Base-by-base conservation (phyloP, 2,797 vertebrate species). In the Epinephelus coioides region DNA sequence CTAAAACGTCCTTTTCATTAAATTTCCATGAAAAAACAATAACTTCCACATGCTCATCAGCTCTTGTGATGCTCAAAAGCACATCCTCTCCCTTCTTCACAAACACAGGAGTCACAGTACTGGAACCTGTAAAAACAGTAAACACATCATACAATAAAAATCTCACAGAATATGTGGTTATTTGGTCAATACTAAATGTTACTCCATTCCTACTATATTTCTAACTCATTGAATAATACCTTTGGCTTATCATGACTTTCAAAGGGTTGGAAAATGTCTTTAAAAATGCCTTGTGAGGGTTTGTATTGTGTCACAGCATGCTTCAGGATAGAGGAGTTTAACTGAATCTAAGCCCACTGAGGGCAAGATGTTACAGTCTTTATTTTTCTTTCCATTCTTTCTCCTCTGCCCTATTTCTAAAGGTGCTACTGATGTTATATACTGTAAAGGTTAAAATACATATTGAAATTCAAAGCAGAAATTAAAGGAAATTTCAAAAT, bases 11-110 rank as follows among this genome's bases (percentile, higher is more conserved):
- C 0, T 2, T 51, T 2, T 2, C 1, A 10, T 85, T 82, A 23
- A 55, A 21, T 9, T 0, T 51, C 87, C 88, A 88, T 0, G 0
- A 0, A 23, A 23, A 25, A 23, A 23, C 2, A 23, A 23, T 23
- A 23, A 23, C 23, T 23, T 23, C 1, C 25, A 2, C 25, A 30
- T 79, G 18, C 17, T 2, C 5, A 30, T 34, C 3, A 3, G 5
- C 4, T 23, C 3, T 18, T 2, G 19, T 44, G n/a, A 69, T 0
- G 1, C 73, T 34, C 66, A 90, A 67, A 49, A 8, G 9, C 43
- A 85, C 10, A 60, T 73, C 50, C 1, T 55, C 15, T 63, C 77
- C 81, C 30, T 40, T 68, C 47, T 51, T 3, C 15, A 70, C 66
- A 49, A 64, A 81, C 43, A 53, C 46, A n/a, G 38, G 6, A 27